Base-by-base conservation (phyloP, 2,888 invertebrate genomes). In the Rhabditoides inermis region DNA sequence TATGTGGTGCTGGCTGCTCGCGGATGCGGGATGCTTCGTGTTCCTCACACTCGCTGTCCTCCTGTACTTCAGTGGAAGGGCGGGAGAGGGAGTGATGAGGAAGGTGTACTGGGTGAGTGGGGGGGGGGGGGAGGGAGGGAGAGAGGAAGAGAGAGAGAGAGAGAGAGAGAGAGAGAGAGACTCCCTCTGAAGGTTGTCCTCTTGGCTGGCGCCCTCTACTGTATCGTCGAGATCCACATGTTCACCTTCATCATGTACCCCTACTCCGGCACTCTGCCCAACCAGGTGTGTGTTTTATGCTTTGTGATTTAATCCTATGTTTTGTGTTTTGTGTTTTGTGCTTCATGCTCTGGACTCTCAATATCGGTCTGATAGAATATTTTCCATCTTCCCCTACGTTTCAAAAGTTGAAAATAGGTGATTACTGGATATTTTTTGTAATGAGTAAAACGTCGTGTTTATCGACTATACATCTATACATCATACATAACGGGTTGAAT, bases 61-160 rank as follows among this genome's bases (percentile, higher is more conserved):
- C 32, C 51, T 73, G 15, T 73, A 65, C 51, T 71, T 70, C 53
- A 59, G 61, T 41, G 53, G 56, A 7, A 66, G 72, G 48, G 55
- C 69, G 3, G 56, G 58, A 7, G 44, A 49, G 15, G 68, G 66
- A 41, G 53, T 60, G 5, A 56, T 61, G n/a, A 59, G 60, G 32
- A 45, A 65, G 30, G 49, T 71, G 28, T 73, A 68, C 55, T 73
- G 73, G 72, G 73, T 70, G 23, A 54, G 55, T 54, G 37, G 22
- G 18, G n/a, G n/a, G n/a, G n/a, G n/a, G n/a, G n/a, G n/a, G n/a
- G n/a, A n/a, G n/a, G n/a, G n/a, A n/a, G n/a, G n/a, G n/a, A n/a
- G n/a, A n/a, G n/a, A n/a, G n/a, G n/a, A n/a, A n/a, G n/a, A n/a
- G n/a, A n/a, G n/a, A n/a, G n/a, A n/a, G n/a, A n/a, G n/a, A n/a